These are phyloP conservation scores for Torymus aiolomorphi DNA, from an alignment of 2,888 invertebrate species.

Conservation along the genomic window DNA sequence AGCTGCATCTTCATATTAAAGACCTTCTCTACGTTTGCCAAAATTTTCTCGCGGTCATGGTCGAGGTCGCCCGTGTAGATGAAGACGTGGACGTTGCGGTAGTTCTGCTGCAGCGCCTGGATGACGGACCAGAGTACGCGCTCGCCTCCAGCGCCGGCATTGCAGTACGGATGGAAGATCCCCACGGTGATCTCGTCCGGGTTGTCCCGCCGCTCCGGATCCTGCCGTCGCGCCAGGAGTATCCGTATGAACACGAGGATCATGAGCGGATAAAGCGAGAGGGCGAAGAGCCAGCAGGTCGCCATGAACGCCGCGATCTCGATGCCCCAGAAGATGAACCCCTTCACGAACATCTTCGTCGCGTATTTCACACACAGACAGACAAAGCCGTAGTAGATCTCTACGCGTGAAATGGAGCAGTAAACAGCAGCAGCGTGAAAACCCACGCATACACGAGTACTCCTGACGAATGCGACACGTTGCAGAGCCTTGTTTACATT, in stretches of 20 bases:
- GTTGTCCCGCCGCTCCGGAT: constrained; percentile 59
- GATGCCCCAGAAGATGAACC: constrained; percentile 19
- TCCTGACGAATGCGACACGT: too few species aligned
- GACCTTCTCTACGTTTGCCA: constrained; percentile 85
- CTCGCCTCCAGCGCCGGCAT: constrained; percentile 98
- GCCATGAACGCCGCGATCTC: constrained; percentile 37
- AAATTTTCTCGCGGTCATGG: constrained; percentile 85
- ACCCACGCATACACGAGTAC: too few species aligned
- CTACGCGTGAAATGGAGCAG: too few species aligned
- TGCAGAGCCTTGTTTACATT: too few species aligned
- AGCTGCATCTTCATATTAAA: constrained; percentile 84
- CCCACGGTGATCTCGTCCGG: constrained; percentile 80
- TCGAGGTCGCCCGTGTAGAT: constrained; percentile 95
- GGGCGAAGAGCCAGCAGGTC: constrained; percentile 47
- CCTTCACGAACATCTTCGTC: too few species aligned
- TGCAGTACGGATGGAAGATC: constrained; percentile 99
- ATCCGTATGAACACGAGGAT: constrained; percentile 36
- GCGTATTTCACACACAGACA: too few species aligned
- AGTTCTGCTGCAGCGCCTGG: constrained; percentile 86
- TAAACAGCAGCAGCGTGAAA: too few species aligned
- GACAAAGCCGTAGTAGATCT: too few species aligned
- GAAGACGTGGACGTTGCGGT: constrained; percentile 82
- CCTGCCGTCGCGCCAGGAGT: constrained; percentile 62
- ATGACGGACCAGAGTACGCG: constrained; percentile 97
- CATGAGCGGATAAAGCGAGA: constrained; percentile 52